phyloP scores from a whole-genome alignment of 2,113 vertebrate genomes.

The Hemiscyllium ocellatum region DNA sequence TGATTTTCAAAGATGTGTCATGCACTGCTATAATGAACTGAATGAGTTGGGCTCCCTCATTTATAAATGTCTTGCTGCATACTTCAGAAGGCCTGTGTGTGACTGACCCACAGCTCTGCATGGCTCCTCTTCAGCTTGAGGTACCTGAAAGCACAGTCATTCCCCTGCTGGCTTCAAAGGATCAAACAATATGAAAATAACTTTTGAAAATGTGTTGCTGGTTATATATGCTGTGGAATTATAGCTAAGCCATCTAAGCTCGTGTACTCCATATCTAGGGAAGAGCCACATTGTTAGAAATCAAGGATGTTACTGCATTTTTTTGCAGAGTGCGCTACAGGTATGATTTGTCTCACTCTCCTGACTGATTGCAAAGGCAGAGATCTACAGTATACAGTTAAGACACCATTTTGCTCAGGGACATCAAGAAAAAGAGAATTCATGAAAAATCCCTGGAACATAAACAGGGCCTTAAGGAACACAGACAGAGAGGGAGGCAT shows the following conservation, averaged over 20 bases:
- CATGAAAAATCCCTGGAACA: not conserved
- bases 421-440: not conserved
- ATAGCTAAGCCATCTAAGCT: not conserved
- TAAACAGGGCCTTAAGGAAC: not conserved
- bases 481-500: not conserved
- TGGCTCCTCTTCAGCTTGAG: not conserved
- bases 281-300: not conserved
- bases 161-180: not conserved
- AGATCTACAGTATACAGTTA: not conserved
- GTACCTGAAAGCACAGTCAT: not conserved
- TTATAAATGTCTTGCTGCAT: not conserved
- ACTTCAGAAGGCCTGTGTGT: not conserved
- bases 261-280: not conserved
- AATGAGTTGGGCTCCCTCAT: not conserved
- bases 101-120: not conserved
- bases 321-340: not conserved
- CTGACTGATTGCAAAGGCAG: not conserved
- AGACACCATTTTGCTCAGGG: not conserved
- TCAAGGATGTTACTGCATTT: not conserved
- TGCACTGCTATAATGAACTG: not conserved
- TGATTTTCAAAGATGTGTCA: not conserved
- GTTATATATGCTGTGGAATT: not conserved
- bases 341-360: not conserved
- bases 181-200: not conserved
- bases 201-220: too few relatives aligned